Evolutionary conservation across 2,888 invertebrate genomes (phyloP), one percentile per base, ranked within the genome.

Genomic region (Philopedon plagiatum): DNA sequence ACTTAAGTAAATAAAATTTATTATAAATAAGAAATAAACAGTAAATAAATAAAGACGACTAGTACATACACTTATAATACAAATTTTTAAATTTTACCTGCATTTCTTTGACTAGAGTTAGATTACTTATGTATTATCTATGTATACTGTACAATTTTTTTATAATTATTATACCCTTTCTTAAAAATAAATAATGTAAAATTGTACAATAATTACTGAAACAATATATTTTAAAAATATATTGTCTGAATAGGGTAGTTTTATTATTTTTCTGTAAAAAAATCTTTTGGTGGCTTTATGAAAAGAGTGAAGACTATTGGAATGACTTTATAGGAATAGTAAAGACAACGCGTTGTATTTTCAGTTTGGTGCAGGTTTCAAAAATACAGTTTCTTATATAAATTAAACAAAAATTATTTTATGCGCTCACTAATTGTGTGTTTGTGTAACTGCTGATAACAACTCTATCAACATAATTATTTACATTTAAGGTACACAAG

Each of bases 31-130:
- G 79, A 75, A 76, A n/a, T n/a, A n/a, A 78, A 80, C 76, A 81
- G 80, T 80, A 80, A 80, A 81, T 81, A 83, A 83, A 82, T 77
- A 82, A 82, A 79, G 81, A 85, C 85, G 84, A 85, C 85, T 85
- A 85, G 85, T 84, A 83, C 83, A 82, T 84, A 85, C 84, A 84
- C 82, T 82, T 82, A 81, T 79, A 76, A 77, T 75, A 76, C 74
- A 73, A 78, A 76, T 76, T 66, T 72, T 66, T 60, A 76, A 77
- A 75, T 78, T 72, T 76, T 71, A 78, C 78, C 71, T 81, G 81
- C 80, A 79, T 81, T 82, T 82, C 80, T 81, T 81, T 83, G 85
- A 85, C 85, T 85, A 85, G 85, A 85, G 81, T 79, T 80, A 62
- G 46, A 26, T 58, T 56, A 34, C 49, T 57, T 11, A 57, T 39